Percentiles rank a stretch among this genome's conserved stretches.
Evolutionary conservation across 1,140 invertebrate species (phyloP).

Genomic region (Ceratosolen solmsi): DNA sequence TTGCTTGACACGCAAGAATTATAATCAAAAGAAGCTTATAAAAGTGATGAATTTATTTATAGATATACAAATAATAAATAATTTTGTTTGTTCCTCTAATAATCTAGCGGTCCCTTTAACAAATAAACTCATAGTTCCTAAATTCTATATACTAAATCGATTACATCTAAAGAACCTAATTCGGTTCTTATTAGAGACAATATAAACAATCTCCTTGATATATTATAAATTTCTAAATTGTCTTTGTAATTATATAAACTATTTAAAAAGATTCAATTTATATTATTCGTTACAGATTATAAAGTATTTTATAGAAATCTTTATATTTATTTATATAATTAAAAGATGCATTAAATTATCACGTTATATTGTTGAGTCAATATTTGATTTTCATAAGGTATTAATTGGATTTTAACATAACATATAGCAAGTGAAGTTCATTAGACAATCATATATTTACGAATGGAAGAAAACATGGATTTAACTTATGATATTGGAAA

Average conservation of each 20-base stretch:
- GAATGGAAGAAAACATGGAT: not conserved
- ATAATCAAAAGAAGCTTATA: not conserved
- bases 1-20: not conserved
- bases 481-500: not conserved
- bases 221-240: not conserved
- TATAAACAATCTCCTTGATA: not conserved
- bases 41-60: slow-evolving; percentile 11
- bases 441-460: not conserved
- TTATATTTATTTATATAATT: slow-evolving; percentile 4
- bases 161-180: not conserved
- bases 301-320: not conserved
- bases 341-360: slow-evolving; percentile 9
- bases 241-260: slow-evolving; percentile 7
- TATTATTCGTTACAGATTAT: not conserved
- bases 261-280: not conserved
- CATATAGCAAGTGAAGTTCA: not conserved
- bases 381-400: not conserved
- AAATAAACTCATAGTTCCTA: slow-evolving; percentile 11
- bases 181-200: not conserved
- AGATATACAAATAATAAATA: slow-evolving; percentile 21
- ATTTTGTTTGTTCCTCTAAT: not conserved
- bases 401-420: not conserved
- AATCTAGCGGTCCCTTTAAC: too few species aligned
- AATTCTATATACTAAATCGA: too few species aligned
- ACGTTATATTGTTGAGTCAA: not conserved